These are phyloP conservation scores for Hybos culiciformis DNA, from an alignment of 2,888 invertebrate species.

Conservation along the genomic window DNA sequence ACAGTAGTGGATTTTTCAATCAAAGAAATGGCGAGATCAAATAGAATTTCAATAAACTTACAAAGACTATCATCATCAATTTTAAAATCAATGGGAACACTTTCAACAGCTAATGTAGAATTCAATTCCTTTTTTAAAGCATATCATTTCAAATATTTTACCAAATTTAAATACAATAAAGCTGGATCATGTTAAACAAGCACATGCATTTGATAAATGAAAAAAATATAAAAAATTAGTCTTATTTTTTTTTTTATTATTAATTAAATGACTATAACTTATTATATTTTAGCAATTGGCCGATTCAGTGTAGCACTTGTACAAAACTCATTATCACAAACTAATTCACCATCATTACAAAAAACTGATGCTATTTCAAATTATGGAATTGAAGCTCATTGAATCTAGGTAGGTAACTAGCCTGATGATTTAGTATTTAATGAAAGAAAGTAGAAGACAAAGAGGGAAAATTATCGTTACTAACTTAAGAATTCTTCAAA, in stretches of 20 bases:
- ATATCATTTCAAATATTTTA: conserved; percentile 64
- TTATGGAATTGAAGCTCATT: conserved; percentile 48
- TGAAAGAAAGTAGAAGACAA: no score
- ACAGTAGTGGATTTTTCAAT: conserved; percentile 53
- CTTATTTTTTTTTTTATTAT: conserved; percentile 9
- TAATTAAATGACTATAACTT: conserved; percentile 9
- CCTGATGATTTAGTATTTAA: no score
- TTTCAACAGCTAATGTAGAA: conserved; percentile 73
- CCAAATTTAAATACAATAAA: conserved; percentile 67
- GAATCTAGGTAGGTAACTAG: no score
- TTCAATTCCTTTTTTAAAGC: conserved; percentile 76
- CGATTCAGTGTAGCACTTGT: conserved; percentile 63
- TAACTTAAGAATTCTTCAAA: no score
- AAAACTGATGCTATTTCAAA: conserved; percentile 31
- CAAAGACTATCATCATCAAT: conserved; percentile 72
- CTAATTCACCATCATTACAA: conserved; percentile 23
- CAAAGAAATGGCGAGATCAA: conserved; percentile 55
- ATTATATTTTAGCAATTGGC: conserved; percentile 51
- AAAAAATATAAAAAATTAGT: not conserved
- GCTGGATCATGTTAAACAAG: conserved; percentile 65
- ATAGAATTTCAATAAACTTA: conserved; percentile 54
- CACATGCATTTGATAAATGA: conserved; percentile 63
- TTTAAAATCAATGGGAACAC: conserved; percentile 70
- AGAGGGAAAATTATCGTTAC: no score
- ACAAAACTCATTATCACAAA: conserved; percentile 21